These are phyloP conservation scores for Alaudala cheleensis DNA, from an alignment of 2,113 vertebrate species.

Conservation along the genomic window DNA sequence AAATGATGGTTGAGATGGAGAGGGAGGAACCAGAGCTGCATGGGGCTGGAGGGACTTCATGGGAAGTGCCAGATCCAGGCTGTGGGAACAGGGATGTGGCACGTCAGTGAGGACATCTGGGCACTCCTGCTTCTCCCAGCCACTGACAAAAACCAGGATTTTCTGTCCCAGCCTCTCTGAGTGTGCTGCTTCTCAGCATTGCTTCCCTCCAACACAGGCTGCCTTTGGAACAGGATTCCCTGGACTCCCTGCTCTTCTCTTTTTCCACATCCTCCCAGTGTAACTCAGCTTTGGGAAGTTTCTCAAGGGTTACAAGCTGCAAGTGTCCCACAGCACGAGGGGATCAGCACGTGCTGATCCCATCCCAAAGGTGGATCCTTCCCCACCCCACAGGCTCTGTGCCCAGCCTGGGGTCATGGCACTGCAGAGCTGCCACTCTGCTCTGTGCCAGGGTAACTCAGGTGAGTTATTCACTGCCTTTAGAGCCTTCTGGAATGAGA, in stretches of 20 bases:
- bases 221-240: not conserved
- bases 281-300: not conserved
- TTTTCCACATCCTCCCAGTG: not conserved
- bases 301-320: not conserved
- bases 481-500: not conserved
- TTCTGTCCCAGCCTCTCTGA: not conserved
- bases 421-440: not conserved
- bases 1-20: not conserved
- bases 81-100: rapidly evolving
- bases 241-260: not conserved
- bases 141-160: not conserved
- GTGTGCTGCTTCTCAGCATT: not conserved
- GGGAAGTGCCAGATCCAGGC: not conserved
- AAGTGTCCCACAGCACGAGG: rapidly evolving
- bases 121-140: not conserved
- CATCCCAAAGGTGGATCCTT: not conserved
- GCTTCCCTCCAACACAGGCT: not conserved
- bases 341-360: not conserved
- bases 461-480: slow-evolving; percentile 8
- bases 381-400: not conserved
- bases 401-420: too few species aligned
- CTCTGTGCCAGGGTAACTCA: not conserved
- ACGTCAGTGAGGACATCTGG: not conserved
- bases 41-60: not conserved
- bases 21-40: not conserved